Base-by-base conservation (phyloP, 2,113 vertebrate genomes). In the Lonchura striata region DNA sequence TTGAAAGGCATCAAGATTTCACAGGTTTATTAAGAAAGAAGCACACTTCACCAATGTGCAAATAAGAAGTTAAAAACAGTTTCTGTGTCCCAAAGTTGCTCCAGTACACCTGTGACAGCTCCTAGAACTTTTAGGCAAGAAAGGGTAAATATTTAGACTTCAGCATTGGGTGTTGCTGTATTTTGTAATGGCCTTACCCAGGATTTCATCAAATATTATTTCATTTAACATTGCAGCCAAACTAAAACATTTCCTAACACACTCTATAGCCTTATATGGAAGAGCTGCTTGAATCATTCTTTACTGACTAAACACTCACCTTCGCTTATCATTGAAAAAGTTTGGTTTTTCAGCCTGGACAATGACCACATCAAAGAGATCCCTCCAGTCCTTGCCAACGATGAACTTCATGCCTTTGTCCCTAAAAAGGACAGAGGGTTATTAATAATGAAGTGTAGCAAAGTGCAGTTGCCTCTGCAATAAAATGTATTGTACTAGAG, bases 281-380 rank as follows among this genome's bases (percentile, higher is more conserved):
- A 75, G 39, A 86, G 46, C 13, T 66, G 41, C 76, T 90, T 20
- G 37, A 77, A 57, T 59, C 6, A 24, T 39, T 53, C 47, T 52
- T 49, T 68, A 75, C 33, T 81, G 63, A 44, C 39, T 17, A 16
- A 63, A 91, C 13, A 96, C 99, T 95, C 93, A 99, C 99, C 99
- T 99, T 81, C 99, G 98, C 81, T 98, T 98, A 96, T 99, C 99
- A 7, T 99, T 99, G 96, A 99, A 99, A 92, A 99, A 99, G 86
- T 98, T 97, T 4, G 99, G 99, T 94, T 99, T 99, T 89, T 99
- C 99, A 0, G 99, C 99, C 97, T 99, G 99, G 63, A 99, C 99
- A 59, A 99, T 99, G 92, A 99, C 99, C 44, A 99, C 98, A 79
- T 99, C 99, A 88, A 99, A 99, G 78, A 99, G 98, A 96, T 99